phyloP scores from a whole-genome alignment of 2,113 vertebrate species.

The Atrichornis clamosus region DNA sequence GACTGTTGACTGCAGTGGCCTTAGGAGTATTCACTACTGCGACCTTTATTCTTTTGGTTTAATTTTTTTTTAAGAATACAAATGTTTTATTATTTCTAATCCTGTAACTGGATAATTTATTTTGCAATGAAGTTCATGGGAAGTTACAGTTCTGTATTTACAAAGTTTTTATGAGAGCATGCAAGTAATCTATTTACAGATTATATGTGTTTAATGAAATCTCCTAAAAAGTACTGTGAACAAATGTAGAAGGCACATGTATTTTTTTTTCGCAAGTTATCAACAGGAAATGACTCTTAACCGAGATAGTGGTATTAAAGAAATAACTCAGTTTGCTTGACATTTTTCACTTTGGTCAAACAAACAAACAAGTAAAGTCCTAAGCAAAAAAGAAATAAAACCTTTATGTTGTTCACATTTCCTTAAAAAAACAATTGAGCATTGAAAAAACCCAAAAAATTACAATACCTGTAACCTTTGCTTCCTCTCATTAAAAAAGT shows the following conservation, averaged over 20 bases:
- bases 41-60: no score
- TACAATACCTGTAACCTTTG: background rate
- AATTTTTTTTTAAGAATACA: background rate
- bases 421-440: background rate
- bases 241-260: background rate
- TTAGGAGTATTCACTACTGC: background rate
- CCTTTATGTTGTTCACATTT: background rate
- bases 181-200: background rate
- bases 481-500: background rate
- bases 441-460: fast-evolving
- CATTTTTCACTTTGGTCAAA: background rate
- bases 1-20: background rate
- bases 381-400: background rate
- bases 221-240: background rate
- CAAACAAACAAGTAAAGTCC: background rate
- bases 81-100: background rate
- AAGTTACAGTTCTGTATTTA: background rate
- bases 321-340: background rate
- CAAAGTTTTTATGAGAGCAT: background rate
- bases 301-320: background rate
- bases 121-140: fast-evolving
- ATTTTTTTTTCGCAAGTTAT: background rate
- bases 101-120: background rate
- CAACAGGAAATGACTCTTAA: background rate
- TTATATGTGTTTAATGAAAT: background rate